Evolutionary conservation across 2,797 vertebrate species (phyloP).

Genomic region (Pseudochirops cupreus): DNA sequence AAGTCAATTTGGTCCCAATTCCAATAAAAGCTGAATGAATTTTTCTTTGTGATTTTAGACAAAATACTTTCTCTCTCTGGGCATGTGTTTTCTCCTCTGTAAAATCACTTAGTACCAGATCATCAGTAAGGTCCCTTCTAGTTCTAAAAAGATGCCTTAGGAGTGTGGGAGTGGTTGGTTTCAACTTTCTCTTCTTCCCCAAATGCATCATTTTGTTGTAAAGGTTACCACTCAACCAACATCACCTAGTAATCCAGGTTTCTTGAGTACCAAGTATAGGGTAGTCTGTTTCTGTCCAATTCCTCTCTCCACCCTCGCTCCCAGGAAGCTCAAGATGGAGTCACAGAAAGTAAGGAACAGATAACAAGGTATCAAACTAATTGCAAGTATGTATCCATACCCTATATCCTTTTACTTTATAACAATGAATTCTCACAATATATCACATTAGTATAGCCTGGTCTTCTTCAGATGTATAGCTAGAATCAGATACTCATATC

Average conservation of each 20-base stretch:
- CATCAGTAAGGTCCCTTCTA: not conserved
- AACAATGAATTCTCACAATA: not conserved
- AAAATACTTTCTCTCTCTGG: not conserved
- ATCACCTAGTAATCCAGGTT: not conserved
- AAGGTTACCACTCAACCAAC: not conserved
- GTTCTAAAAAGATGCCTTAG: not conserved
- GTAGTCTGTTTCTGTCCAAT: not conserved
- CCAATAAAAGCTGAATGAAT: not conserved
- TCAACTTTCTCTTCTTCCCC: not conserved
- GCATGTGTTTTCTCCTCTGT: not conserved
- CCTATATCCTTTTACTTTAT: not conserved
- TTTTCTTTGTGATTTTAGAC: not conserved
- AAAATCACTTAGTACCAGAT: not conserved
- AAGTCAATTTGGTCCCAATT: not conserved
- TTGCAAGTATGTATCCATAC: not conserved
- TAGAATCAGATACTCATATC: not conserved
- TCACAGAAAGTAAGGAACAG: slow-evolving; percentile 9
- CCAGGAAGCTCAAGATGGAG: not conserved
- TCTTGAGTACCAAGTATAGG: not conserved
- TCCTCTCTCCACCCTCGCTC: not conserved
- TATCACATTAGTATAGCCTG: not conserved
- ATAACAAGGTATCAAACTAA: not conserved
- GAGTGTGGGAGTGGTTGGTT: not conserved
- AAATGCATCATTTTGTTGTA: not conserved
- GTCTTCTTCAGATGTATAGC: slow-evolving; percentile 16